Percentiles rank a stretch among this genome's conserved stretches.
These are phyloP conservation scores for Elgaria multicarinata DNA, from an alignment of 2,113 vertebrate genomes.

Conservation along the genomic window DNA sequence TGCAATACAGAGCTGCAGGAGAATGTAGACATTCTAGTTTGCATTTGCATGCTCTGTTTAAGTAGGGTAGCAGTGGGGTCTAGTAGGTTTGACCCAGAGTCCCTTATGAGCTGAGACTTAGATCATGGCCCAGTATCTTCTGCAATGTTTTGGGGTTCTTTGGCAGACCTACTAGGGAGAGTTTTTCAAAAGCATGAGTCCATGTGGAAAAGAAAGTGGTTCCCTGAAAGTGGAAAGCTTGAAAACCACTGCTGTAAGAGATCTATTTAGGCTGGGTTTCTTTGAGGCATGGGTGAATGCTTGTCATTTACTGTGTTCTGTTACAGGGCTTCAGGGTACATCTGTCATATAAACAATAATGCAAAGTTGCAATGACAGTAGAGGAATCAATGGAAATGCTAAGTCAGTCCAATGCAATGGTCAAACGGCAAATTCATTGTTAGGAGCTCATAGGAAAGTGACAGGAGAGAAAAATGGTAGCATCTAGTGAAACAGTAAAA, in stretches of 20 bases:
- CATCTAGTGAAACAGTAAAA: neutral
- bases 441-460: neutral
- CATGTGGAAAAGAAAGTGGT: neutral
- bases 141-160: neutral
- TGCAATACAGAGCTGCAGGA: no score
- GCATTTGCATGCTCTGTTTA: neutral
- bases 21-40: no score
- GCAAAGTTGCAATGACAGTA: slow-evolving; percentile 2
- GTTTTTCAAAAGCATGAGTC: neutral
- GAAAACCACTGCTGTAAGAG: neutral
- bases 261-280: neutral
- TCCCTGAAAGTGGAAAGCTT: neutral
- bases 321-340: neutral
- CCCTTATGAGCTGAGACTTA: neutral
- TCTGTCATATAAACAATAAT: neutral
- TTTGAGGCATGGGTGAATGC: neutral
- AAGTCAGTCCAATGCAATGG: neutral
- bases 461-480: neutral
- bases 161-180: neutral
- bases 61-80: neutral
- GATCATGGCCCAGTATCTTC: neutral
- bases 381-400: slow-evolving; percentile 4
- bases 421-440: neutral
- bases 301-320: neutral
- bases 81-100: neutral